These are phyloP conservation scores for Venusia cambrica DNA, from an alignment of 2,888 invertebrate genomes.

Conservation along the genomic window DNA sequence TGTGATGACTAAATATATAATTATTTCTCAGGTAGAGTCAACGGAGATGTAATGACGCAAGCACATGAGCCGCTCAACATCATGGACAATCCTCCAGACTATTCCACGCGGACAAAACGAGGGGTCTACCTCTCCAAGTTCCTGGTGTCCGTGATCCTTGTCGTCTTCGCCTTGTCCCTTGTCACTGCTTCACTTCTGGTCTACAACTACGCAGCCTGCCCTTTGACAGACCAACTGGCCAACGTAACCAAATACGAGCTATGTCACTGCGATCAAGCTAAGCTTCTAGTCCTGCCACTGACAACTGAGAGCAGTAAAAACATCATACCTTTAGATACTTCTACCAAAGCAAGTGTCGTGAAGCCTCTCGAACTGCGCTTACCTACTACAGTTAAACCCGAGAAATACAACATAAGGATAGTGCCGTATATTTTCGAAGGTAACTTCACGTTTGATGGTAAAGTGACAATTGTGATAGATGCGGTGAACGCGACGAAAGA, in stretches of 20 bases:
- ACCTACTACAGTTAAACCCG: slow-evolving; percentile 84
- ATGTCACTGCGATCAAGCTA: slow-evolving; percentile 64
- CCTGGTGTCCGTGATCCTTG: slow-evolving; percentile 81
- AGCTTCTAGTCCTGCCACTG: slow-evolving; percentile 63
- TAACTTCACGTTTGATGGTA: slow-evolving; percentile 90
- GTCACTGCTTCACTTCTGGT: slow-evolving; percentile 88
- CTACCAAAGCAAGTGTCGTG: slow-evolving; percentile 37
- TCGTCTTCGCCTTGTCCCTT: slow-evolving; percentile 83
- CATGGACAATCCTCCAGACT: slow-evolving; percentile 84
- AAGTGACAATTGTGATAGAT: slow-evolving; percentile 82
- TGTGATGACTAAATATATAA: too few relatives aligned
- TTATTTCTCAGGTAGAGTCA: slow-evolving; percentile 60
- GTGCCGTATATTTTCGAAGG: slow-evolving; percentile 87
- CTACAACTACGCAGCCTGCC: slow-evolving; percentile 87
- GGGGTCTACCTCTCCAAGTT: slow-evolving; percentile 85
- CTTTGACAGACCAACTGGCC: slow-evolving; percentile 68
- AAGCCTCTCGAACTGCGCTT: slow-evolving; percentile 82
- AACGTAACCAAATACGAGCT: slow-evolving; percentile 72
- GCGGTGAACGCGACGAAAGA: slow-evolving; percentile 83
- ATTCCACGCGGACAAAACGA: slow-evolving; percentile 81
- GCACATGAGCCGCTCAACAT: slow-evolving; percentile 74
- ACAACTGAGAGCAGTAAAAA: slow-evolving; percentile 61
- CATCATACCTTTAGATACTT: slow-evolving; percentile 56
- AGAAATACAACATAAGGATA: slow-evolving; percentile 85
- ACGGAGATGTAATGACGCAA: slow-evolving; percentile 73